Evolutionary conservation across 1,140 invertebrate genomes (phyloP), one percentile per base, ranked within the genome.

Genomic region (Anoplophora glabripennis): DNA sequence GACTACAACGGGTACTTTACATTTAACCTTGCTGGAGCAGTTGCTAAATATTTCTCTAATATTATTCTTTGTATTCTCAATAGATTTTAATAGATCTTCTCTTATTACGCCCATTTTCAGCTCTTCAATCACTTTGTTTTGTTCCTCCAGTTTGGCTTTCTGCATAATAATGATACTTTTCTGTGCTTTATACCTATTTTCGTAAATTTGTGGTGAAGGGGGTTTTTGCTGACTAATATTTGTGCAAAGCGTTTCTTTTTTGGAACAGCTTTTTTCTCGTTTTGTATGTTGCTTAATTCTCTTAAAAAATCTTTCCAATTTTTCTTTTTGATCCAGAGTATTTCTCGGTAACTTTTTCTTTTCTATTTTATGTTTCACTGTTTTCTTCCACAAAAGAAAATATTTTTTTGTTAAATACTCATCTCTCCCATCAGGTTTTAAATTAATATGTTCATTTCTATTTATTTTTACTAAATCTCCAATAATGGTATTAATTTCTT

Each of bases 101-200:
- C 81, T 68, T 17, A 86, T 80, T 68, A 82, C 85, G 33, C 83
- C 81, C 28, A 84, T 74, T 65, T 85, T 85, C 0, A 86, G 68
- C 68, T 85, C 79, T 71, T 83, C 80, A 51, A 86, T 86, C 1
- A 84, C 54, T 65, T 81, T 79, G 49, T 83, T 80, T 73, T 86
- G 84, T 51, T 84, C 79, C 60, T 85, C 79, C 54, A 86, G 67
- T 73, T 85, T 85, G 5, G 78, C 73, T 66, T 82, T 83, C 68
- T 86, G 84, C 8, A 81, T 59, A 34, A 84, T 79, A 40, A 86
- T 86, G 37, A 85, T 83, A 56, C 81, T 78, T 69, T 84, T 83
- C 71, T 86, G 85, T 11, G 83, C 76, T 67, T 81, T 82, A 15
- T 82, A 81, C 61, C 84, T 82, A 51, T 54, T 61, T 58, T 55